phyloP scores from a whole-genome alignment of 2,888 invertebrate species.

The Cheilosia urbana region DNA sequence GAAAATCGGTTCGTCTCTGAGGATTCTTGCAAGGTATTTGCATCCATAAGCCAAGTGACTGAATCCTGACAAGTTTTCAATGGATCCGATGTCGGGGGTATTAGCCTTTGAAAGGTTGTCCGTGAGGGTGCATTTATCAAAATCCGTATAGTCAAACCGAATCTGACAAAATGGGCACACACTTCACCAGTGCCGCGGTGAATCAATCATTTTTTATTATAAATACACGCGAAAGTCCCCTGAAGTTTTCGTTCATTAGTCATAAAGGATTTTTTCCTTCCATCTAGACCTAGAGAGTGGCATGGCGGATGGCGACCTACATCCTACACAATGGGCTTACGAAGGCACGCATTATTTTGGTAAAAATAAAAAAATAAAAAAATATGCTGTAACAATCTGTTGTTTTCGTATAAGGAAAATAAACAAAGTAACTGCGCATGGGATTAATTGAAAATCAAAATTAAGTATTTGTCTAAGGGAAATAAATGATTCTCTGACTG shows the following conservation, averaged over 20 bases:
- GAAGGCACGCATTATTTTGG: conserved; percentile 32
- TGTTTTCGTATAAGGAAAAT: conserved; percentile 33
- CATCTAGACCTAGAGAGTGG: neutral
- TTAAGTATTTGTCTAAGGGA: conserved; percentile 71
- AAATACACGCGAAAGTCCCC: conserved; percentile 7
- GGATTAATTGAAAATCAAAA: conserved; percentile 74
- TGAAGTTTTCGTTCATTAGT: conserved; percentile 53
- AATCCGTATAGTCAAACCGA: conserved; percentile 45
- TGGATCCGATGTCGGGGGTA: conserved; percentile 6
- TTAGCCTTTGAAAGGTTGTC: conserved; percentile 19
- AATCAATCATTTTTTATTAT: conserved; percentile 65
- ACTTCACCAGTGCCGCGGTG: conserved; percentile 6
- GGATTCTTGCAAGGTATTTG: neutral
- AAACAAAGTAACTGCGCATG: conserved; percentile 58
- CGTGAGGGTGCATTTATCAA: conserved; percentile 62
- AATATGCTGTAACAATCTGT: conserved; percentile 42
- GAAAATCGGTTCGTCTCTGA: conserved; percentile 11
- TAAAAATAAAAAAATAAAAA: neutral
- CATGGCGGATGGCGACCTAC: too few relatives aligned
- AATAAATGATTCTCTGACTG: conserved; percentile 60
- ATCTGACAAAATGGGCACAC: conserved; percentile 39
- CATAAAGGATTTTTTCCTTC: conserved; percentile 53
- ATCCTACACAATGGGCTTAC: conserved; percentile 39
- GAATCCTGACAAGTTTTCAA: conserved; percentile 12
- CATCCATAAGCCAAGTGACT: conserved; percentile 4